Conservation (phyloP, 2,113 vertebrate species). For the Panthera leo region DNA sequence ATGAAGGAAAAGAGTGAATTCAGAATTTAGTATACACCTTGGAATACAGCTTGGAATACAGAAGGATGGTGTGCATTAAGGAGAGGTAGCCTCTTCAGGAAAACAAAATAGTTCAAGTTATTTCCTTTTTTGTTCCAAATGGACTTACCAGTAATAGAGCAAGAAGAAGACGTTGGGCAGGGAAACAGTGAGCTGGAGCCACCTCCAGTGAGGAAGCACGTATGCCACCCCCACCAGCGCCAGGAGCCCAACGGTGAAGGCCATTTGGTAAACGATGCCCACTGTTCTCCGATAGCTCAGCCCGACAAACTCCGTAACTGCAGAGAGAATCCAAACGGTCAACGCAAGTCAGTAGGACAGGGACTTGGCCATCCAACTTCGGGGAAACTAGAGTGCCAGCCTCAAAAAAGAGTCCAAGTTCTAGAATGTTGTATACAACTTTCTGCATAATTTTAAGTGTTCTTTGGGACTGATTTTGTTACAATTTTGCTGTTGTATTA, state of each 20-base stretch:
- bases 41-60: not conserved
- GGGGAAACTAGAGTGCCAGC: not conserved
- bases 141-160: slow-evolving; percentile 86
- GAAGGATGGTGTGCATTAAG: not conserved
- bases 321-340: not conserved
- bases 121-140: not conserved
- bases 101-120: not conserved
- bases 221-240: slow-evolving; percentile 82
- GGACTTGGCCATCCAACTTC: fast-evolving
- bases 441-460: not conserved
- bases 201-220: slow-evolving; percentile 84
- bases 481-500: not conserved
- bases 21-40: too few relatives aligned
- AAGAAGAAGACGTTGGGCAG: slow-evolving; percentile 85
- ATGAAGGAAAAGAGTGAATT: not conserved
- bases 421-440: not conserved
- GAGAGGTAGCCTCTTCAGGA: not conserved
- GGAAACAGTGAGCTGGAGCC: slow-evolving; percentile 85
- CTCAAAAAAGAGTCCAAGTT: not conserved
- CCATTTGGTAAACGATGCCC: slow-evolving; percentile 85
- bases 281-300: slow-evolving; percentile 81
- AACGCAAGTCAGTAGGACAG: fast-evolving
- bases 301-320: slow-evolving; percentile 88
- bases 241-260: slow-evolving; percentile 85
- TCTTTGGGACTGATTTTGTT: not conserved